phyloP scores from a whole-genome alignment of 2,797 vertebrate species.

The Rhabdophis nuchalis region DNA sequence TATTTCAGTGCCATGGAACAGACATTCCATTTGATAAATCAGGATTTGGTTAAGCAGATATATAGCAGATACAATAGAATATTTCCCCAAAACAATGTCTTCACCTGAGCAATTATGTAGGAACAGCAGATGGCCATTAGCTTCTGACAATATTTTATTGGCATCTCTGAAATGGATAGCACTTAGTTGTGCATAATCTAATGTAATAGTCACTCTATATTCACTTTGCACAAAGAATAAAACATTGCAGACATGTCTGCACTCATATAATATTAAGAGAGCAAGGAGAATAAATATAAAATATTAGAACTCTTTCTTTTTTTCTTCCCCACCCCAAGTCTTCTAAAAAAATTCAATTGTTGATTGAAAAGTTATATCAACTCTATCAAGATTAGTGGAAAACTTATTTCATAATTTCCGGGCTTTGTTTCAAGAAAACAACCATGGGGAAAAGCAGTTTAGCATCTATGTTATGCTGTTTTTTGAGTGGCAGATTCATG shows the following conservation, averaged over 20 bases:
- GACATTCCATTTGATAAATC: conserved; percentile 6
- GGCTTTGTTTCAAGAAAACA: background rate
- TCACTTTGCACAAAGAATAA: conserved; percentile 15
- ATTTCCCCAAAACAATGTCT: conserved; percentile 32
- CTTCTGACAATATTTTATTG: conserved; percentile 39
- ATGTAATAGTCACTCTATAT: conserved; percentile 30
- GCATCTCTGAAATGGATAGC: conserved; percentile 20
- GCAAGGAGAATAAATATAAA: conserved; percentile 1
- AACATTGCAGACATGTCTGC: conserved; percentile 7
- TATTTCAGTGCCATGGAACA: background rate
- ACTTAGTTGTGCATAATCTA: conserved; percentile 22
- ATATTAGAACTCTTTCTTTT: conserved; percentile 15
- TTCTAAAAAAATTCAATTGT: conserved; percentile 19
- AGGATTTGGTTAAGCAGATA: background rate
- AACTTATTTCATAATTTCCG: conserved; percentile 6
- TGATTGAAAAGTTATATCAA: background rate
- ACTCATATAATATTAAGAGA: background rate
- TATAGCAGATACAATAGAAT: conserved; percentile 3
- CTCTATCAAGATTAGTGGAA: background rate
- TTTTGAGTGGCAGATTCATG: conserved; percentile 3
- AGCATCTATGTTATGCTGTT: background rate
- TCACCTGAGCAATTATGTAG: conserved; percentile 33
- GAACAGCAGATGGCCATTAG: conserved; percentile 33
- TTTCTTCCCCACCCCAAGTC: accelerated
- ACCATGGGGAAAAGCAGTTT: background rate